Percentiles rank a stretch among this genome's conserved stretches.
Conservation (phyloP, 2,888 invertebrate genomes). For the Eledone cirrhosa region DNA sequence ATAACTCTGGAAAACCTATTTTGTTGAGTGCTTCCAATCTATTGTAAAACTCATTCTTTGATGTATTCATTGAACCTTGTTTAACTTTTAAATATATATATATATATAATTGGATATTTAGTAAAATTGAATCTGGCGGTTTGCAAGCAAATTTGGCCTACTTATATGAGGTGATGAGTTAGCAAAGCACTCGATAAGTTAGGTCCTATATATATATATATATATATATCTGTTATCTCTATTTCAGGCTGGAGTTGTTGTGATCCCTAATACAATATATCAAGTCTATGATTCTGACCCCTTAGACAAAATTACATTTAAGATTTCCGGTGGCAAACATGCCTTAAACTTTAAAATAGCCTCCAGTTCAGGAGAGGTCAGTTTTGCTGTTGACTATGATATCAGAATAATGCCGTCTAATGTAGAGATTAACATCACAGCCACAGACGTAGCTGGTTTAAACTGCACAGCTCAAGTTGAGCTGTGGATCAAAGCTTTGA, state of each 20-base stretch:
- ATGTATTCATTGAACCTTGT: too few species aligned
- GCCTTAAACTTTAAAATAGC: not conserved
- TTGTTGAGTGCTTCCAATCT: too few species aligned
- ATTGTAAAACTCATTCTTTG: too few species aligned
- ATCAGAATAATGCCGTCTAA: not conserved
- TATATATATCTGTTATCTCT: too few species aligned
- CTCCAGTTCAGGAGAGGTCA: not conserved
- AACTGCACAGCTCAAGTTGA: not conserved
- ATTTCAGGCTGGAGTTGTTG: not conserved
- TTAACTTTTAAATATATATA: too few species aligned
- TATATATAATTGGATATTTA: too few species aligned
- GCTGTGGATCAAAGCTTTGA: not conserved
- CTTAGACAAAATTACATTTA: not conserved
- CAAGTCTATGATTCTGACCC: not conserved
- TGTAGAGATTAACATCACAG: not conserved
- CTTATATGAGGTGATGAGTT: too few species aligned
- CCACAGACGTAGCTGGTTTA: not conserved
- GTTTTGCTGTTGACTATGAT: not conserved
- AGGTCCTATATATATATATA: too few species aligned
- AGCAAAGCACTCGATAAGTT: too few species aligned
- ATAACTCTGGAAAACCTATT: too few species aligned
- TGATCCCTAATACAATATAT: not conserved
- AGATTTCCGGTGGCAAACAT: not conserved
- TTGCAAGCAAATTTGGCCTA: too few species aligned
- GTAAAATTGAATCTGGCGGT: too few species aligned